Percentiles rank a stretch among this genome's conserved stretches.
Conservation (phyloP, 2,113 vertebrate genomes). For the Catharus bicknelli region DNA sequence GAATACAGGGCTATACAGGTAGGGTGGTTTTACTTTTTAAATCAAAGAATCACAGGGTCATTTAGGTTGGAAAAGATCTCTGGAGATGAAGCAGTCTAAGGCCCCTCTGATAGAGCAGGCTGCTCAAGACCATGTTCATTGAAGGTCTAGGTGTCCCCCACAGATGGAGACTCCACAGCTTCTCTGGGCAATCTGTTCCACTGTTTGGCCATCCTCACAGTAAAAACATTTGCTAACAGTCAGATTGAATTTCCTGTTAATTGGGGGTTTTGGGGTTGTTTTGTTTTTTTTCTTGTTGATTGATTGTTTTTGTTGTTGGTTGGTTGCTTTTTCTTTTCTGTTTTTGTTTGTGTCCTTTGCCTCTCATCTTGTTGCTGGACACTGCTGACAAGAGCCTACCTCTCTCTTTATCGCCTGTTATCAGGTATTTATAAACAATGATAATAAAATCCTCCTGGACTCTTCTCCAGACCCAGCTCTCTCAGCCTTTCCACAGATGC, state of each 20-base stretch:
- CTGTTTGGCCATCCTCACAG: background rate
- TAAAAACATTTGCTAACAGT: background rate
- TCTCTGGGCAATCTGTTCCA: background rate
- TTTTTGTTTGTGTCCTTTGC: background rate
- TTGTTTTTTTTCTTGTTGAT: background rate
- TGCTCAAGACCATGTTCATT: background rate
- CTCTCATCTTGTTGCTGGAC: background rate
- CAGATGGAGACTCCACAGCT: background rate
- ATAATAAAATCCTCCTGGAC: background rate
- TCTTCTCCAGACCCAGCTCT: background rate
- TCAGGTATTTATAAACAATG: background rate
- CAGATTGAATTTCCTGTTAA: rapidly evolving
- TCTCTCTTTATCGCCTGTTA: background rate
- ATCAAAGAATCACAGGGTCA: background rate
- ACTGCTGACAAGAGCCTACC: background rate
- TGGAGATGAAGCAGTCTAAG: background rate
- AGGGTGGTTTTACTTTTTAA: background rate
- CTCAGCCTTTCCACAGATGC: background rate
- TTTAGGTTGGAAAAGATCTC: background rate
- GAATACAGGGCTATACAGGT: background rate
- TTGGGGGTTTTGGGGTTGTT: rapidly evolving
- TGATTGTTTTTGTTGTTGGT: background rate
- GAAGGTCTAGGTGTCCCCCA: background rate
- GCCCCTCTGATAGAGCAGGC: background rate
- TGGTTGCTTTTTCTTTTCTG: background rate